Evolutionary conservation across 2,113 vertebrate species (phyloP), one percentile per base, ranked within the genome.

Genomic region (Pagrus major): DNA sequence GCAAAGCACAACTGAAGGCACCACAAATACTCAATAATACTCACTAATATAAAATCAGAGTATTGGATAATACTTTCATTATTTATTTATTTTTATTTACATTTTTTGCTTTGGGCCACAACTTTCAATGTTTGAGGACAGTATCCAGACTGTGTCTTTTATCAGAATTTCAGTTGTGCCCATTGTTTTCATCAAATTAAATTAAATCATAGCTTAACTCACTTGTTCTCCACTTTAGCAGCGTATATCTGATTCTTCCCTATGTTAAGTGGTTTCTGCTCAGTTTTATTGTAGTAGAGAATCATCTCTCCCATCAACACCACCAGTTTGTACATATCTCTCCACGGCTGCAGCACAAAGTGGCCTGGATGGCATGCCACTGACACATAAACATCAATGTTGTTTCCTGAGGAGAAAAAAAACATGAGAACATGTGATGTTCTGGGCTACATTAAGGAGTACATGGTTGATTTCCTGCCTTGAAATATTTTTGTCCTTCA

Each of bases 221-320:
- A 98, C 98, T 96, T 96, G 88, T 97, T 98, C 84, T 97, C 96
- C 84, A 99, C 96, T 92, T 99, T 98, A 83, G 97, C 98, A 61
- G 97, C 97, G 41, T 97, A 99, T 47, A 99, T 93, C 25, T 97
- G 96, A 92, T 96, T 96, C 90, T 96, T 98, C 75, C 96, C 95
- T 42, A 97, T 54, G 0, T 80, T 87, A 11, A 95, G 75, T 2
- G 88, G 90, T 68, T 94, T 95, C 81, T 96, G 95, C 56, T 98
- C 97, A 4, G 91, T 94, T 76, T 95, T 95, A 37, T 96, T 98
- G 87, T 99, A 99, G 88, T 96, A 96, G 0, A 99, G 93, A 65
- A 98, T 96, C 98, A 99, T 99, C 92, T 99, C 97, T 71, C 97
- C 98, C 97, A 99, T 98, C 25, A 99, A 83, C 58, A 96, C 95